Evolutionary conservation across 2,113 vertebrate genomes (phyloP), one percentile per base, ranked within the genome.

Genomic region (Lycocorax pyrrhopterus): DNA sequence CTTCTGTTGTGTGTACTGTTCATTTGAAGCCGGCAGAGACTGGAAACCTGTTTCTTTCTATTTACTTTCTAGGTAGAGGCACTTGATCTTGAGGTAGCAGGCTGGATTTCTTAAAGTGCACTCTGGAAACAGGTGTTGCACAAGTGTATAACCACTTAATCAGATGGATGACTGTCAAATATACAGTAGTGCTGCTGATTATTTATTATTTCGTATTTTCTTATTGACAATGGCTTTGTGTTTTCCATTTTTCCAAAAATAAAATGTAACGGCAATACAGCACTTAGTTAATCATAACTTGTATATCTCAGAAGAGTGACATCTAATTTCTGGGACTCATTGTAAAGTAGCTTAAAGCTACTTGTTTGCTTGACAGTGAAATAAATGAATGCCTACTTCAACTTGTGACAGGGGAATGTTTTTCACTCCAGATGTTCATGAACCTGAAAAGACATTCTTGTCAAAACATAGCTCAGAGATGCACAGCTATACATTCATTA

Each of bases 41-140:
- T 84, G 82, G 64, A 80, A 95, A 89, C 47, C 11, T 26, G 21
- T 46, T 96, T 73, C 86, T 95, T 95, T 91, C 55, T 7, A 71
- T 94, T 91, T 92, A 83, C 93, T 91, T 91, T 94, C 84, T 85
- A 96, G 91, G 91, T 80, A 94, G 84, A 55, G 52, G 51, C 0
- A 4, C 84, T 91, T 76, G 81, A 55, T 92, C 51, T 94, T 94
- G 62, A 83, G 76, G 60, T 78, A 67, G 33, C 58, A 64, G 58
- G 20, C 37, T 66, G 87, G 53, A 80, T 91, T 95, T 91, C 60
- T 89, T 78, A 72, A 74, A 64, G 62, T 63, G 18, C 33, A 4
- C 60, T 91, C 83, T 2, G 6, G 56, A 84, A 72, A 12, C 58
- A 81, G 56, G 43, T 33, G 53, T 72, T 81, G 41, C 74, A 69